A percentile compares a stretch with the other conserved stretches of the same genome.
phyloP scores from a whole-genome alignment of 2,888 invertebrate species.

The Strigamia crassipes region DNA sequence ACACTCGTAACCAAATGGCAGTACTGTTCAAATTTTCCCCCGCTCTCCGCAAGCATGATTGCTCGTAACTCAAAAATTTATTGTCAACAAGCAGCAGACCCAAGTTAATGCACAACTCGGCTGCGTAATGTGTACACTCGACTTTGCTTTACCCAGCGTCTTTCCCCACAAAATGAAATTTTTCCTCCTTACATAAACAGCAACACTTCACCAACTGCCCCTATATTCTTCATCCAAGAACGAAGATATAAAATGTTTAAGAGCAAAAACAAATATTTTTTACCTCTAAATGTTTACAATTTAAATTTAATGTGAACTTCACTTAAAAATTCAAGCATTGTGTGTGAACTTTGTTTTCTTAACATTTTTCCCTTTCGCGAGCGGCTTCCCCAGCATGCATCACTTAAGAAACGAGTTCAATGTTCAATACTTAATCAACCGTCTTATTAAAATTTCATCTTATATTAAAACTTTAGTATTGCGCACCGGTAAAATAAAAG shows the following conservation, averaged over 20 bases:
- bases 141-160: conserved; percentile 31
- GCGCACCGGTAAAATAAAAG: background rate
- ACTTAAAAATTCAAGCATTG: no score
- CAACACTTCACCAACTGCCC: conserved; percentile 2
- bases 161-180: conserved; percentile 32
- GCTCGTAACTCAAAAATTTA: conserved; percentile 35
- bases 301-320: no score
- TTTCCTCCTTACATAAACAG: background rate
- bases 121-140: conserved; percentile 40
- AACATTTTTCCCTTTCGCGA: background rate
- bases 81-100: conserved; percentile 22
- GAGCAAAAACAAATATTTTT: background rate
- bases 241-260: background rate
- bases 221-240: conserved; percentile 15
- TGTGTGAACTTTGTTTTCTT: background rate
- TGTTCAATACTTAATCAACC: conserved; percentile 15
- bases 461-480: background rate
- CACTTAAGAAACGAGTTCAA: background rate
- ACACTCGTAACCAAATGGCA: conserved; percentile 31
- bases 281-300: no score
- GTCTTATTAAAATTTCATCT: conserved; percentile 12
- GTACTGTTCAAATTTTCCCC: background rate
- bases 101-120: conserved; percentile 20
- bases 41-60: background rate
- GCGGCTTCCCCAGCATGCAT: background rate